Base-by-base conservation (phyloP, 2,797 vertebrate species). In the Labroides dimidiatus region DNA sequence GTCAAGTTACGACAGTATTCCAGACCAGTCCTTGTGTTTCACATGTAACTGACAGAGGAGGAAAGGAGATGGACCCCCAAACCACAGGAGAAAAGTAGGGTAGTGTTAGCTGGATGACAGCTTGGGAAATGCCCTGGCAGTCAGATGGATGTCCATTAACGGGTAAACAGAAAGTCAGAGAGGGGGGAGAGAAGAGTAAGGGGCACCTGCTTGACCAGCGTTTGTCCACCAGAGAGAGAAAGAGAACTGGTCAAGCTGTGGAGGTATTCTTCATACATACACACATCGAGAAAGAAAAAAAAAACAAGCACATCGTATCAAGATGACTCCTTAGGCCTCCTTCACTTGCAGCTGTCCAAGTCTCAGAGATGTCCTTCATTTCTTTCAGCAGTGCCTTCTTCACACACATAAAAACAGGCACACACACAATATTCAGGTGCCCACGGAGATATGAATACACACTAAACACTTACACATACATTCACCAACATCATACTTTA, bases 241-340 rank as follows among this genome's bases (percentile, higher is more conserved):
- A 81, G 77, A 33, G 30, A 33, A 51, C 77, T 72, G 82, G 84
- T 89, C 88, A 76, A 89, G 81, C 80, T 64, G 72, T 84, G 87
- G 91, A 93, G 91, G 91, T 91, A 92, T 91, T 91, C 84, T 88
- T 91, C 87, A 89, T 81, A 88, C 82, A 80, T 48, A 86, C 67
- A 73, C 65, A 6, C n/a, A 79, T 24, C 54, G 61, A 69, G 75
- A 47, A 60, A 6, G 48, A 67, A 49, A 14, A 57, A 41, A 27
- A 52, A 33, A 71, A 36, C 61, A 50, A 33, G 45, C 49, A 24
- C 66, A 55, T 30, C 78, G 69, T 49, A 80, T 65, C 57, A 54
- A 84, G 64, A 84, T 75, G 73, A 85, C 77, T 85, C 83, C 77
- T 75, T 69, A 51, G 73, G 78, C 79, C 56, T 86, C 66, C 84